Conservation (phyloP, 2,888 invertebrate species). For the Lithophane ornitopus region DNA sequence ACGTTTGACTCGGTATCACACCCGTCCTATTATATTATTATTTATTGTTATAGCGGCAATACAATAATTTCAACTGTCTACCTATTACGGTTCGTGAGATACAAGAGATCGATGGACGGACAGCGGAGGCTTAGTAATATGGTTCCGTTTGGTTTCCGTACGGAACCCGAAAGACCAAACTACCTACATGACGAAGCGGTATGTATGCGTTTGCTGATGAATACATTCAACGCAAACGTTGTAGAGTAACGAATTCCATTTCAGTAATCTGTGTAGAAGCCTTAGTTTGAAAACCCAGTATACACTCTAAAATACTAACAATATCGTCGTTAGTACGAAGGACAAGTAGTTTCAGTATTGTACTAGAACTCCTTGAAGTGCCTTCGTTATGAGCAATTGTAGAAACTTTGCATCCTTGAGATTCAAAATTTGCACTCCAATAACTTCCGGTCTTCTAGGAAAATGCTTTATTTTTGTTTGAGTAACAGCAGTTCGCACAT, state of each 20-base stretch:
- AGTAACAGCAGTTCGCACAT: neutral
- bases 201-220: neutral
- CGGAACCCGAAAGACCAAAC: neutral
- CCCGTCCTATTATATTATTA: too few relatives aligned
- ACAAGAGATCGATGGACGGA: too few relatives aligned
- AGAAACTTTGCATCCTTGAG: conserved; percentile 27
- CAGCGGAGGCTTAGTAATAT: too few relatives aligned
- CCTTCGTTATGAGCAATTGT: conserved; percentile 39
- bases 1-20: too few relatives aligned
- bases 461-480: conserved; percentile 2
- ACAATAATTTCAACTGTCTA: too few relatives aligned
- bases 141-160: too few relatives aligned
- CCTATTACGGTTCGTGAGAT: too few relatives aligned
- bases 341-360: conserved; percentile 23
- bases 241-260: neutral
- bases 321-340: conserved; percentile 29
- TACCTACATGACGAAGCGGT: neutral
- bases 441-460: neutral
- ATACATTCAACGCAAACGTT: neutral
- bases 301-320: conserved; percentile 8
- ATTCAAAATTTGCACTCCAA: conserved; percentile 26
- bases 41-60: too few relatives aligned
- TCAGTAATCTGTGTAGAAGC: neutral
- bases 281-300: neutral
- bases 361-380: conserved; percentile 43